phyloP scores from a whole-genome alignment of 2,113 vertebrate species.

The Tor tambroides region DNA sequence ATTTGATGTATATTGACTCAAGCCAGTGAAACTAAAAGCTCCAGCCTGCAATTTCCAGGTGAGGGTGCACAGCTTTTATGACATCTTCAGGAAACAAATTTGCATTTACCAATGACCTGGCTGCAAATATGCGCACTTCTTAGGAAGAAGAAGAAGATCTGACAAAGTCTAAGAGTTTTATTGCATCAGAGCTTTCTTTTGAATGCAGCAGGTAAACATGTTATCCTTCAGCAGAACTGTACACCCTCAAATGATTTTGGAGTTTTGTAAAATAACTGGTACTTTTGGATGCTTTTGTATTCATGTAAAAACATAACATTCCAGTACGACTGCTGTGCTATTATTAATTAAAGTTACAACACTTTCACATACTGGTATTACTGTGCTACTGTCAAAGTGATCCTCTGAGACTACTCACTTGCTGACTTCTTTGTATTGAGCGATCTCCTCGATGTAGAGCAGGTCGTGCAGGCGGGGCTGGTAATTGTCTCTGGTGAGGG shows the following conservation, averaged over 20 bases:
- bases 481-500: conserved; percentile 94
- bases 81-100: no score
- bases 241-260: no score
- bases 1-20: neutral
- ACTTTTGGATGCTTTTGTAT: neutral
- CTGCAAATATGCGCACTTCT: no score
- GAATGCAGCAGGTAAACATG: neutral
- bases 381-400: neutral
- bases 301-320: neutral
- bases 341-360: no score
- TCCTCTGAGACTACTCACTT: conserved; percentile 82
- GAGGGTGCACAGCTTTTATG: neutral
- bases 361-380: neutral
- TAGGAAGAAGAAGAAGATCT: no score
- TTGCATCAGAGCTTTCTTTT: neutral
- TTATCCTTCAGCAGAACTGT: no score
- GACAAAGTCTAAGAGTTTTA: neutral
- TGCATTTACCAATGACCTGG: no score
- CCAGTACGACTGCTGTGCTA: no score
- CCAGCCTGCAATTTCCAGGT: neutral
- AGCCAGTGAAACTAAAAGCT: neutral
- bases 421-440: conserved; percentile 99
- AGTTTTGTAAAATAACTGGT: neutral
- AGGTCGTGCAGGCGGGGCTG: conserved; percentile 95
- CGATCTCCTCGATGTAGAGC: conserved; percentile 99